Conservation (phyloP, 2,888 invertebrate genomes). For the Pyrgus malvae region DNA sequence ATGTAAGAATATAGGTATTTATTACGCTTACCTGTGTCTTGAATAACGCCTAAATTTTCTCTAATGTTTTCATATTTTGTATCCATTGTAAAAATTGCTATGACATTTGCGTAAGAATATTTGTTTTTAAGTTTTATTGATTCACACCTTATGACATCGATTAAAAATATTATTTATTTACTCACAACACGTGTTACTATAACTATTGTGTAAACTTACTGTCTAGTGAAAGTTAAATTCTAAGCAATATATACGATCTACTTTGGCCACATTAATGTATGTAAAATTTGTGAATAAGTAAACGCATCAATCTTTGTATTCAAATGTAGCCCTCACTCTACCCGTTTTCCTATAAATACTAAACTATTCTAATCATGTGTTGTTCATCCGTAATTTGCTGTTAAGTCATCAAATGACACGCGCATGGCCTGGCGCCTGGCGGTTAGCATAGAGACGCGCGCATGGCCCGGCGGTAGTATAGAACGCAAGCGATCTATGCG, state of each 20-base stretch:
- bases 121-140: not conserved
- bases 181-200: not conserved
- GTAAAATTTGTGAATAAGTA: not conserved
- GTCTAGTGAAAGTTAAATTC: not conserved
- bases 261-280: not conserved
- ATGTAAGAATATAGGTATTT: not conserved
- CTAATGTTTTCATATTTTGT: slow-evolving; percentile 24
- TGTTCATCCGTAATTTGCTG: not conserved
- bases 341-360: slow-evolving; percentile 1
- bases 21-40: slow-evolving; percentile 20
- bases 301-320: slow-evolving; percentile 9
- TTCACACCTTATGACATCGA: too few relatives aligned
- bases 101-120: not conserved
- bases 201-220: not conserved
- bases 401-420: not conserved
- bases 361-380: not conserved
- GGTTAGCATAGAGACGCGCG: too few relatives aligned
- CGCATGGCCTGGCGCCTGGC: too few relatives aligned
- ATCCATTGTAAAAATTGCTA: slow-evolving; percentile 24
- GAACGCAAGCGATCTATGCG: too few relatives aligned
- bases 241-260: slow-evolving; percentile 7
- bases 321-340: not conserved
- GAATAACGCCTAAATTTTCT: slow-evolving; percentile 22
- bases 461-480: too few relatives aligned
- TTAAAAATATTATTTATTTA: not conserved